Percentiles rank a stretch among this genome's conserved stretches.
These are phyloP conservation scores for Drosophila nr. medialis DNA, from an alignment of 2,888 invertebrate genomes.

Conservation along the genomic window DNA sequence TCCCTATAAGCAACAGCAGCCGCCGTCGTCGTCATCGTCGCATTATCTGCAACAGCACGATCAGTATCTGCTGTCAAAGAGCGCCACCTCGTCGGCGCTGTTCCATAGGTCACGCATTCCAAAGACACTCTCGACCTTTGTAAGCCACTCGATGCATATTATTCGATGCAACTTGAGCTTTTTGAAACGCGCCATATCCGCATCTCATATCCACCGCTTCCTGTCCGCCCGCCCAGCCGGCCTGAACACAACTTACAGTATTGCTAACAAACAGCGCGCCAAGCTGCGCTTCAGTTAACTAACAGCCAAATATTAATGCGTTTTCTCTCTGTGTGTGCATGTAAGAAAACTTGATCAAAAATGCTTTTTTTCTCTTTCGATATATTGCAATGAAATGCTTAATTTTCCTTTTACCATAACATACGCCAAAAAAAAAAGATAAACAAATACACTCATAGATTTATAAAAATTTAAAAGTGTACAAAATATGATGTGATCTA, in stretches of 20 bases:
- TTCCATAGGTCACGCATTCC: constrained; percentile 85
- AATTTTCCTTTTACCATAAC: constrained; percentile 50
- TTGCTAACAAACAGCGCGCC: constrained; percentile 59
- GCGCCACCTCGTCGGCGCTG: constrained; percentile 85
- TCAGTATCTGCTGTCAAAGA: constrained; percentile 81
- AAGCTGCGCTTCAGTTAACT: constrained; percentile 54
- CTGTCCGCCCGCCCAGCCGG: constrained; percentile 1
- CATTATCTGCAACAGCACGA: constrained; percentile 74
- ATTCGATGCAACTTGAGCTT: constrained; percentile 44
- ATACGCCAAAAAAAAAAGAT: constrained; percentile 13
- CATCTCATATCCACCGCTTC: constrained; percentile 14
- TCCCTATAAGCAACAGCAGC: constrained; percentile 64
- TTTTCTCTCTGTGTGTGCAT: constrained; percentile 34
- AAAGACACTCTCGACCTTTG: constrained; percentile 85
- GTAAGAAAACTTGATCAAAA: constrained; percentile 51
- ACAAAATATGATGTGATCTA: constrained; percentile 24
- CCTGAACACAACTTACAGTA: constrained; percentile 39
- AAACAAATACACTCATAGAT: constrained; percentile 4
- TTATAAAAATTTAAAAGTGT: constrained; percentile 9
- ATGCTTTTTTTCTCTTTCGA: constrained; percentile 4
- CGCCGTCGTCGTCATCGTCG: constrained; percentile 41
- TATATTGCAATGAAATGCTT: constrained; percentile 21
- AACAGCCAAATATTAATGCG: constrained; percentile 45
- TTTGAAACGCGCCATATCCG: constrained; percentile 23
- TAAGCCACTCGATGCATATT: constrained; percentile 77